phyloP scores from a whole-genome alignment of 1,140 invertebrate species.

The Rhyacophila brunnea region DNA sequence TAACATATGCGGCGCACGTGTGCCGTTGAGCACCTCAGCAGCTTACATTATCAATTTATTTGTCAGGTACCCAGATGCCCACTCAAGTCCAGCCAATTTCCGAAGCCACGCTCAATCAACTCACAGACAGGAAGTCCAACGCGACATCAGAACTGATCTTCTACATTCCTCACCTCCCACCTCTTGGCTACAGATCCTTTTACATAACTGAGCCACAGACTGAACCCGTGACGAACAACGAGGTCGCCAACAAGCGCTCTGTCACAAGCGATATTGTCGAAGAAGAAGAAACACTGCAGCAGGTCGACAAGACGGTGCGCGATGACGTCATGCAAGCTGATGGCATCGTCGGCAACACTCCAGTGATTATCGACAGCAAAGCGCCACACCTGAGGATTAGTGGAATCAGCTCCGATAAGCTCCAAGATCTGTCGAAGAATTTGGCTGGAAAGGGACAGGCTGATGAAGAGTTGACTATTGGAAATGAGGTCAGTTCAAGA shows the following conservation, averaged over 20 bases:
- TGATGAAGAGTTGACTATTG: constrained; percentile 11
- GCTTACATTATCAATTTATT: constrained; percentile 34
- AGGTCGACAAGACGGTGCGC: too few species aligned
- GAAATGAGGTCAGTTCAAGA: constrained; percentile 21
- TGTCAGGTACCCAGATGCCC: constrained; percentile 52
- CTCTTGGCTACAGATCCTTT: constrained; percentile 62
- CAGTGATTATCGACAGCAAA: background rate
- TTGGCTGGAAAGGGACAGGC: background rate
- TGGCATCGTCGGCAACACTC: background rate
- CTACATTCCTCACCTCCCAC: constrained; percentile 59
- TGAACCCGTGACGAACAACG: background rate
- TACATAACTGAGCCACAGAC: background rate
- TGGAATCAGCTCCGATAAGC: background rate
- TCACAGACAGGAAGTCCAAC: constrained; percentile 63
- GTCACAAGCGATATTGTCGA: too few species aligned
- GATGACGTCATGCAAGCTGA: constrained; percentile 4
- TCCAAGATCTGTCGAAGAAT: background rate
- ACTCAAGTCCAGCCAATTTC: constrained; percentile 66
- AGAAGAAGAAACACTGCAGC: too few species aligned
- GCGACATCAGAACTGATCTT: constrained; percentile 68
- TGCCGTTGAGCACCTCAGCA: too few species aligned
- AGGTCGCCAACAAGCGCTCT: background rate
- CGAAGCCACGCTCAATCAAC: constrained; percentile 49
- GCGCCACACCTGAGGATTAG: background rate
- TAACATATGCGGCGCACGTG: too few species aligned